phyloP scores from a whole-genome alignment of 1,140 invertebrate species.

The Radopholus similis region DNA sequence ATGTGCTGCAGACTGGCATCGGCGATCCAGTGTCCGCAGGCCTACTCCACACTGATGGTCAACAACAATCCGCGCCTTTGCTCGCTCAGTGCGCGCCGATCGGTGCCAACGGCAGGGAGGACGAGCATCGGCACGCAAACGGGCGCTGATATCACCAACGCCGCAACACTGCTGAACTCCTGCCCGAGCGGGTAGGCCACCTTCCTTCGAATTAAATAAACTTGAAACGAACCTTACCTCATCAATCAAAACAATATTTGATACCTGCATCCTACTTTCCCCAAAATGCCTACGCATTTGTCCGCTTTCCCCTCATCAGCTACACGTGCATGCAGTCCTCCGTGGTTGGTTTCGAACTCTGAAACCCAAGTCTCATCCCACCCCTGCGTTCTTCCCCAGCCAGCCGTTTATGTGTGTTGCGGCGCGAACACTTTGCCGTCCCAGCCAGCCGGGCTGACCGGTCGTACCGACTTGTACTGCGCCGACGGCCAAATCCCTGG shows the following conservation, averaged over 20 bases:
- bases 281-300: no score
- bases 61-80: conserved; percentile 43
- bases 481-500: conserved; percentile 34
- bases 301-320: background rate
- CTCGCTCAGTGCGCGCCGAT: background rate
- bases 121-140: background rate
- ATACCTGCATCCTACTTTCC: no score
- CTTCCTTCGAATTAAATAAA: conserved; percentile 19
- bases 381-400: conserved; percentile 25
- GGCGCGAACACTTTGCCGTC: conserved; percentile 8
- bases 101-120: background rate
- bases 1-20: conserved; percentile 44
- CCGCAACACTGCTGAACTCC: background rate
- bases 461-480: conserved; percentile 30
- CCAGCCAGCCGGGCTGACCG: conserved; percentile 5
- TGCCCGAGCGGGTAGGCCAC: conserved; percentile 40
- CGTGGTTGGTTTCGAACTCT: conserved; percentile 17
- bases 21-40: conserved; percentile 30
- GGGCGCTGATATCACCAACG: background rate
- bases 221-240: background rate
- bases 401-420: conserved; percentile 48
- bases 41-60: conserved; percentile 34
- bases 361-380: background rate
- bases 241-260: background rate
- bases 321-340: conserved; percentile 31